Conservation (phyloP, 2,888 invertebrate species). For the Drosophila yooni region DNA sequence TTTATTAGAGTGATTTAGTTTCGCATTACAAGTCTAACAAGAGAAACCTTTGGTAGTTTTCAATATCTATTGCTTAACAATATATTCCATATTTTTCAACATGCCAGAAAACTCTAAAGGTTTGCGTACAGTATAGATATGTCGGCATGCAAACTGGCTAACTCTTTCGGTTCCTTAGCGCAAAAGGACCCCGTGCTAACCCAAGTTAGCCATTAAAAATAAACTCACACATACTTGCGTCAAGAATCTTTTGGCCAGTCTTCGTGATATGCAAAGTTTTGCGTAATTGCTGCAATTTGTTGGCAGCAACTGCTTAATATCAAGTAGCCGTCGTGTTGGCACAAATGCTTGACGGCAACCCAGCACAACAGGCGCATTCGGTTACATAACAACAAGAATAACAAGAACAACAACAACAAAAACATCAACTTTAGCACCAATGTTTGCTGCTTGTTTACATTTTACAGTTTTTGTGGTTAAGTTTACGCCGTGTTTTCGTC, state of each 20-base stretch:
- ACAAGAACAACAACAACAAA: constrained; percentile 5
- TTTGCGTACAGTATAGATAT: neutral
- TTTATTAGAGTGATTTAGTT: neutral
- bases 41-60: neutral
- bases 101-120: neutral
- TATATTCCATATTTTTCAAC: neutral
- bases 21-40: too few relatives aligned
- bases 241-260: constrained; percentile 19
- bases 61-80: neutral
- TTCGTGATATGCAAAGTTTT: constrained; percentile 22
- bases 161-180: neutral
- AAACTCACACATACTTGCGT: neutral
- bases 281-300: constrained; percentile 56
- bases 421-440: constrained; percentile 32
- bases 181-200: neutral
- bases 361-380: constrained; percentile 25
- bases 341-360: constrained; percentile 36
- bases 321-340: constrained; percentile 66
- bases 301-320: constrained; percentile 45
- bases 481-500: constrained; percentile 64
- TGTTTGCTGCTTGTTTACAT: constrained; percentile 64
- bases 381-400: constrained; percentile 42
- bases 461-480: constrained; percentile 63
- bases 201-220: neutral
- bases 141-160: neutral